These are phyloP conservation scores for Coptodon bakossiorum DNA, from an alignment of 2,113 vertebrate genomes.

Conservation along the genomic window DNA sequence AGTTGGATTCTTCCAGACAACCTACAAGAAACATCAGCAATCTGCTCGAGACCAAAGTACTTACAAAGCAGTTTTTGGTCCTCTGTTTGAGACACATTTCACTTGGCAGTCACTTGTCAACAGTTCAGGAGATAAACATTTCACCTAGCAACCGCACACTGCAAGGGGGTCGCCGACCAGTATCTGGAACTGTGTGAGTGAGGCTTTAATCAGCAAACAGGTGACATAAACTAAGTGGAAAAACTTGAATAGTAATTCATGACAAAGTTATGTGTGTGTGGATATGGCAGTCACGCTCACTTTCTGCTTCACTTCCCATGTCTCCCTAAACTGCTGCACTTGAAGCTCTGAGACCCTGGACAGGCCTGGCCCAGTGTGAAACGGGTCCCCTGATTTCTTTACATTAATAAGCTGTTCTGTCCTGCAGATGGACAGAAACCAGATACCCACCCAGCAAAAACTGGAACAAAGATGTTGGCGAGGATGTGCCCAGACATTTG, in stretches of 20 bases:
- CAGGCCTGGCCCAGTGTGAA: background rate
- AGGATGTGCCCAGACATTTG: background rate
- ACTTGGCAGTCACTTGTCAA: background rate
- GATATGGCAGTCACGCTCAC: background rate
- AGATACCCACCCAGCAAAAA: background rate
- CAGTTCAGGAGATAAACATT: background rate
- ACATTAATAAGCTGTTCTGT: background rate
- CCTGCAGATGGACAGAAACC: background rate
- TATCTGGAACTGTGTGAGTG: background rate
- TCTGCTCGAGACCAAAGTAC: background rate
- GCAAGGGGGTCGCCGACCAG: accelerated
- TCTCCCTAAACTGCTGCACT: background rate
- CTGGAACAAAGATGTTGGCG: background rate
- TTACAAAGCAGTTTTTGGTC: background rate
- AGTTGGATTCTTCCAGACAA: background rate
- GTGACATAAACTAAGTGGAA: background rate
- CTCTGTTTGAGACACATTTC: background rate
- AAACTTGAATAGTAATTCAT: background rate
- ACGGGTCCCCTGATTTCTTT: background rate
- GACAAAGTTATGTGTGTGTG: background rate
- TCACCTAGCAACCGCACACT: background rate
- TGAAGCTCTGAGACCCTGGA: background rate
- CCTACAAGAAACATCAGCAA: background rate
- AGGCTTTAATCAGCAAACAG: background rate
- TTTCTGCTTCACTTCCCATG: background rate